Percentiles rank a stretch among this genome's conserved stretches.
Conservation (phyloP, 2,888 invertebrate genomes). For the Silvanus unidentatus region DNA sequence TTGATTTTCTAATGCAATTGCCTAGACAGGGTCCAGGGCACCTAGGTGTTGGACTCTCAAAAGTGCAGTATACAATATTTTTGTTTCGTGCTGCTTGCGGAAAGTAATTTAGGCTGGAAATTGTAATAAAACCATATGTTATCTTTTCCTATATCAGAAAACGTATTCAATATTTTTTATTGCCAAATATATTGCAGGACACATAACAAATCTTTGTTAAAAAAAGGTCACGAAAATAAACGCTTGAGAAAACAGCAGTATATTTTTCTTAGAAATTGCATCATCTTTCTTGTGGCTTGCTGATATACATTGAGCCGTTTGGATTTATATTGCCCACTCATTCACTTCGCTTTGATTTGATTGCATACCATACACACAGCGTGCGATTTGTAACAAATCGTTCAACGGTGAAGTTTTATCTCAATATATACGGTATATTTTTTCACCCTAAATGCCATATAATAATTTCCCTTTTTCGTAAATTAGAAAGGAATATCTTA, state of each 20-base stretch:
- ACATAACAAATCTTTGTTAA: conserved; percentile 19
- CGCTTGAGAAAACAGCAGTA: conserved; percentile 34
- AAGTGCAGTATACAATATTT: too few species aligned
- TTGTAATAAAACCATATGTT: too few species aligned
- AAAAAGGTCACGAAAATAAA: conserved; percentile 27
- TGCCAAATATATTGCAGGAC: conserved; percentile 15
- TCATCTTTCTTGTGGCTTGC: conserved; percentile 38
- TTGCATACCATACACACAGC: conserved; percentile 27
- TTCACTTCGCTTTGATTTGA: conserved; percentile 42
- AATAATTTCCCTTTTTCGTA: neutral
- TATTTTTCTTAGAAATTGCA: conserved; percentile 41
- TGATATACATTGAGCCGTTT: conserved; percentile 36
- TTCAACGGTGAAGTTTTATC: too few species aligned
- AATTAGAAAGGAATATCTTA: neutral
- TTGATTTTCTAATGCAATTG: too few species aligned
- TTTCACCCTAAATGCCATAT: too few species aligned
- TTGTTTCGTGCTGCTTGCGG: too few species aligned
- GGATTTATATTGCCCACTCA: conserved; percentile 40
- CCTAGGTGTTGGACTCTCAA: too few species aligned
- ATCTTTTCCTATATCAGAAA: too few species aligned
- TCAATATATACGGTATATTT: too few species aligned
- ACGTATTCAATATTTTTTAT: conserved; percentile 13
- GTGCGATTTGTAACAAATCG: too few species aligned
- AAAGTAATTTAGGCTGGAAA: too few species aligned
- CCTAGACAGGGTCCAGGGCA: too few species aligned